Evolutionary conservation across 2,113 vertebrate genomes (phyloP).

Genomic region (Loxodonta africana): DNA sequence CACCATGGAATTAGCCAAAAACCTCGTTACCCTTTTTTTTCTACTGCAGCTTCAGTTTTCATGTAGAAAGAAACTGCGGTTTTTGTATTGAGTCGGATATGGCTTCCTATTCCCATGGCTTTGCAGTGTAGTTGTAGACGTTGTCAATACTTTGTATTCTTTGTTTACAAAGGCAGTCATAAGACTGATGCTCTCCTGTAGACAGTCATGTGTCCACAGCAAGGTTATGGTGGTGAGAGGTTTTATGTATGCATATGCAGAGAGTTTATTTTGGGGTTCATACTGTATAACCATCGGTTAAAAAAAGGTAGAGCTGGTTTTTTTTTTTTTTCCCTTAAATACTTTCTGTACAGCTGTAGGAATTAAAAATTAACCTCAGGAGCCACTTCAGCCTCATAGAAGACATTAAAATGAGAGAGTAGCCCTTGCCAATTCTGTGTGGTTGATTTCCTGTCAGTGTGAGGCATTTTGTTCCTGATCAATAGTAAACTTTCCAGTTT

Average conservation of each 20-base stretch:
- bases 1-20: background rate
- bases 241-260: background rate
- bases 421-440: background rate
- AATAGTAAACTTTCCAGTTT: rapidly evolving
- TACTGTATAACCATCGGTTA: background rate
- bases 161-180: background rate
- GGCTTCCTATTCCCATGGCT: background rate
- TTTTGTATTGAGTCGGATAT: background rate
- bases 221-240: background rate
- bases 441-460: background rate
- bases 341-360: background rate
- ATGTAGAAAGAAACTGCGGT: background rate
- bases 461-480: background rate
- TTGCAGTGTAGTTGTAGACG: background rate
- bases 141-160: no score
- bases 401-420: background rate
- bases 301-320: background rate
- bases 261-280: background rate
- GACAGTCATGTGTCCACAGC: background rate
- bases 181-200: no score
- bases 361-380: slow-evolving; percentile 2
- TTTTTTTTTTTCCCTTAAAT: background rate
- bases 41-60: background rate
- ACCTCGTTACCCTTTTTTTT: background rate
- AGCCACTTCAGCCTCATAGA: background rate